Base-by-base conservation (phyloP, 2,888 invertebrate species). In the Daptonema setosum region DNA sequence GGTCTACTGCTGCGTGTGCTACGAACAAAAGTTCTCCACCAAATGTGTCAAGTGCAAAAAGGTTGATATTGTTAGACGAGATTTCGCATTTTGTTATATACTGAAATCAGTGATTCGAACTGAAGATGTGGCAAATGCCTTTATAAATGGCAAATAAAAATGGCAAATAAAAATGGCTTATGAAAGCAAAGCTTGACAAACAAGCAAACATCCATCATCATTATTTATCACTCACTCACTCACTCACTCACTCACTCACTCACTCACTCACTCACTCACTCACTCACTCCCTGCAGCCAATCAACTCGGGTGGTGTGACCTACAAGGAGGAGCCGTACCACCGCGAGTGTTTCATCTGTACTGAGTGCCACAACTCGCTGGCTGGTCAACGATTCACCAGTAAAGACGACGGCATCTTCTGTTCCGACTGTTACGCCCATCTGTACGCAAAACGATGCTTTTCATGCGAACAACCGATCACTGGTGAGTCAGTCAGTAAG, bases 271-370 rank as follows among this genome's bases (percentile, higher is more conserved):
- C n/a, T n/a, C n/a, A n/a, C n/a, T n/a, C 35, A 35, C 8, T 35
- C 8, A 17, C 35, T 35, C 8, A 17, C 35, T 48, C 28, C 11
- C 54, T 63, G 48, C 57, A 91, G 90, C 90, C 93, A 70, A 95
- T 97, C 75, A 91, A 90, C 70, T 87, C 87, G 73, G 93, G 93
- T 62, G 97, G 97, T 65, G 93, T 97, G 68, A 95, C 95, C 58
- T 97, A 95, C 80, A 93, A 93, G 81, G 91, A 91, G 77, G 90
- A 91, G 76, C 95, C 97, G 63, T 97, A 91, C 91, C 97, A 97
- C 76, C 83, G 91, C 68, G 95, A 95, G 76, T 97, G 95, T 79
- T 97, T 97, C 80, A 87, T 87, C 58, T 97, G 97, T 80, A 88
- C 87, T 68, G 81, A 93, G 76, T 97, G 97, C 80, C 81, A 81